phyloP scores from a whole-genome alignment of 2,888 invertebrate genomes.

The Melieria omissa region DNA sequence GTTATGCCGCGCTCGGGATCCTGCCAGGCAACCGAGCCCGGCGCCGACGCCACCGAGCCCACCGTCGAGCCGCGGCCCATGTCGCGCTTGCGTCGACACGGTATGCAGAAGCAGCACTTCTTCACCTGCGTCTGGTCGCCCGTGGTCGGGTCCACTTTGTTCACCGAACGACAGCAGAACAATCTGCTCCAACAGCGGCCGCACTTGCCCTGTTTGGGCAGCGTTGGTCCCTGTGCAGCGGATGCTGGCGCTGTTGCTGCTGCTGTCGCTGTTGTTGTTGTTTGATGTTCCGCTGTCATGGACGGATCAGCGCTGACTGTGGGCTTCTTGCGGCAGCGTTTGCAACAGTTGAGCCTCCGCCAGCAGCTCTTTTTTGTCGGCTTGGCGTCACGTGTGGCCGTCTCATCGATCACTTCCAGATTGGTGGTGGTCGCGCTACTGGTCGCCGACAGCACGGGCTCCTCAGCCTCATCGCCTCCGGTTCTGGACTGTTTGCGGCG shows the following conservation, averaged over 20 bases:
- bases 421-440: slow-evolving; percentile 60
- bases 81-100: slow-evolving; percentile 57
- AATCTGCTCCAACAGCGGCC: slow-evolving; percentile 63
- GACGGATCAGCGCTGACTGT: slow-evolving; percentile 55
- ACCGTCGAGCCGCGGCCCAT: slow-evolving; percentile 29
- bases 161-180: slow-evolving; percentile 66
- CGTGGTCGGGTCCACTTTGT: slow-evolving; percentile 64
- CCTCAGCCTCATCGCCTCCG: slow-evolving; percentile 51
- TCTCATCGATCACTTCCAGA: slow-evolving; percentile 59
- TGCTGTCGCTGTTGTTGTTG: slow-evolving; percentile 36
- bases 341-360: slow-evolving; percentile 65
- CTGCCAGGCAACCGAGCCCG: slow-evolving; percentile 59
- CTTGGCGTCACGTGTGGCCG: slow-evolving; percentile 32
- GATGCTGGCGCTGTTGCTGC: slow-evolving; percentile 16
- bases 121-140: slow-evolving; percentile 58
- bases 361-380: slow-evolving; percentile 58
- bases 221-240: neutral
- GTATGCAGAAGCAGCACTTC: slow-evolving; percentile 66
- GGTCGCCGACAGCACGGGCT: slow-evolving; percentile 55
- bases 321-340: slow-evolving; percentile 61
- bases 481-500: slow-evolving; percentile 51
- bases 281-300: slow-evolving; percentile 33
- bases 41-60: slow-evolving; percentile 38
- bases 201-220: slow-evolving; percentile 58
- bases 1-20: slow-evolving; percentile 59